Percentiles rank a stretch among this genome's conserved stretches.
These are phyloP conservation scores for Esox lucius DNA, from an alignment of 2,797 vertebrate genomes.

Conservation along the genomic window DNA sequence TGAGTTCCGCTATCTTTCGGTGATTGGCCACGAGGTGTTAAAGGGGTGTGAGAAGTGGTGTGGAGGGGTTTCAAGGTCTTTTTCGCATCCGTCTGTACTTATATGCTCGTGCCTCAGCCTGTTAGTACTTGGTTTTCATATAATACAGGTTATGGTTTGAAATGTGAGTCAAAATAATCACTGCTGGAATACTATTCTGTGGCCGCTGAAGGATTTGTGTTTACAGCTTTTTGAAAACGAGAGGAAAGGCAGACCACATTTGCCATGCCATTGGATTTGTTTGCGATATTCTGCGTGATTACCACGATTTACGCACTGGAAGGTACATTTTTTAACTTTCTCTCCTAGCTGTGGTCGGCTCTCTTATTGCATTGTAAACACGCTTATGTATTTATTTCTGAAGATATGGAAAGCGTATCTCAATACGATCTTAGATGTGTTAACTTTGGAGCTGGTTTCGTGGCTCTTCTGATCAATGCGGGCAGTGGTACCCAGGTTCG, in stretches of 20 bases:
- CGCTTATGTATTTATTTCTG: neutral
- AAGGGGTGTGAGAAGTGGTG: constrained; percentile 52
- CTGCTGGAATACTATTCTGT: constrained; percentile 59
- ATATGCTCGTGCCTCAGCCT: constrained; percentile 4
- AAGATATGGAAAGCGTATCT: neutral
- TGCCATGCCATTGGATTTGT: constrained; percentile 53
- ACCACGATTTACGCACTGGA: constrained; percentile 66
- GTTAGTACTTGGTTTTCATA: constrained; percentile 30
- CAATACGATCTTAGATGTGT: neutral
- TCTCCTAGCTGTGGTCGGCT: constrained; percentile 8
- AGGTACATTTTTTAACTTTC: constrained; percentile 57
- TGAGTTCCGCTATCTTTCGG: constrained; percentile 50
- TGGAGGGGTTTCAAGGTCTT: constrained; percentile 1
- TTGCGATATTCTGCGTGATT: constrained; percentile 56
- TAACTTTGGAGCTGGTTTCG: neutral
- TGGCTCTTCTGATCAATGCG: neutral
- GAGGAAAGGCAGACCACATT: constrained; percentile 34
- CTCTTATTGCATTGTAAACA: neutral
- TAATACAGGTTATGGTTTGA: constrained; percentile 46
- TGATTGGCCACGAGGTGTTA: constrained; percentile 67
- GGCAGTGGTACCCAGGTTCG: neutral
- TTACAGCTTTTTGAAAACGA: constrained; percentile 44
- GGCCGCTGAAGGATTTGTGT: constrained; percentile 41
- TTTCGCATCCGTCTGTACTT: constrained; percentile 10
- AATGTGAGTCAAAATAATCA: constrained; percentile 63